Conservation (phyloP, 2,888 invertebrate genomes). For the Andrena fulva region DNA sequence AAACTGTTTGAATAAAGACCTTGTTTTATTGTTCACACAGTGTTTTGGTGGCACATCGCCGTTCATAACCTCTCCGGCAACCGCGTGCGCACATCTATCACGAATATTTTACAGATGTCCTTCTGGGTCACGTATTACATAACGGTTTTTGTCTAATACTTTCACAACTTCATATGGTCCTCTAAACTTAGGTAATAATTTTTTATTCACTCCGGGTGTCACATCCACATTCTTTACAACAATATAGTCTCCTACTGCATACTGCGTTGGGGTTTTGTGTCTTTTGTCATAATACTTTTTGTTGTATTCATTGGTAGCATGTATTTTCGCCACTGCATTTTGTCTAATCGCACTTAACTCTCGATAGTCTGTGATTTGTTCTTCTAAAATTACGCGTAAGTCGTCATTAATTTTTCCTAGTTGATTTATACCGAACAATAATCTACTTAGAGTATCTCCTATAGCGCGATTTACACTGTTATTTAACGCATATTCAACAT, state of each 20-base stretch:
- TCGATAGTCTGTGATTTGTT: not conserved
- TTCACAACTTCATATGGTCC: conserved; percentile 24
- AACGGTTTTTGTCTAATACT: conserved; percentile 13
- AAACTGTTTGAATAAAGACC: too few species aligned
- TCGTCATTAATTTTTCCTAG: conserved; percentile 16
- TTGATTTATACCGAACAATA: conserved; percentile 39
- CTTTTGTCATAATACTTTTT: conserved; percentile 19
- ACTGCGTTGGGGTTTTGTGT: conserved; percentile 16
- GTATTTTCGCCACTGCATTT: conserved; percentile 2
- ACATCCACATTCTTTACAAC: conserved; percentile 33
- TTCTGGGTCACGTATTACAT: conserved; percentile 2
- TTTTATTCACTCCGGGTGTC: conserved; percentile 25
- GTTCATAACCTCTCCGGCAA: too few species aligned
- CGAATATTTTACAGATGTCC: too few species aligned
- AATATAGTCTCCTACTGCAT: conserved; percentile 17
- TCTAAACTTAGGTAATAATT: conserved; percentile 28
- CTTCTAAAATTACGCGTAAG: too few species aligned
- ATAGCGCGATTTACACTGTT: conserved; percentile 32
- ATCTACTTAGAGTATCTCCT: conserved; percentile 25
- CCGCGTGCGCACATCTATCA: too few species aligned
- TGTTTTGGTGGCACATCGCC: too few species aligned
- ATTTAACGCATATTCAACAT: conserved; percentile 38
- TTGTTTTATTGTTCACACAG: too few species aligned
- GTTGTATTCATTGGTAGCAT: conserved; percentile 7
- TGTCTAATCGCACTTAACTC: not conserved